Percentiles rank a stretch among this genome's conserved stretches.
phyloP scores from a whole-genome alignment of 2,888 invertebrate genomes.

The Epinotia demarniana region DNA sequence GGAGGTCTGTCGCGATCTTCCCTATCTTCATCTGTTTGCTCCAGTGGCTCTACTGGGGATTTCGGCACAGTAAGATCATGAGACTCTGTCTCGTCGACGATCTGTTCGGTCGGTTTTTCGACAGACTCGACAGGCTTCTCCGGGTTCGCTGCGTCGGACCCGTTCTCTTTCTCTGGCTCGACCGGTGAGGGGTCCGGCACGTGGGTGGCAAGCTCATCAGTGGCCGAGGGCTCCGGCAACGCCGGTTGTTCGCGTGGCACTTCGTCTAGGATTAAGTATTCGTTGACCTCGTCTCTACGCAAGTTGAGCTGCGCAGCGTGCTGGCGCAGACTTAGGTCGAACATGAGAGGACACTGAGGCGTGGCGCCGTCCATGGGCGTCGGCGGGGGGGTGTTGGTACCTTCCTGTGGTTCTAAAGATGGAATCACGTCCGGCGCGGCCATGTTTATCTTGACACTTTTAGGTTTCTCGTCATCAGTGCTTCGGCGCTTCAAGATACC shows the following conservation, averaged over 20 bases:
- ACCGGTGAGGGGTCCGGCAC: not conserved
- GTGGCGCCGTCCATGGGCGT: slow-evolving; percentile 54
- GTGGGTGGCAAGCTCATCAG: slow-evolving; percentile 51
- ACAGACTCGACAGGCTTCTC: not conserved
- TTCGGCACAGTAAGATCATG: slow-evolving; percentile 44
- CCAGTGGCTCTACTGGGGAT: slow-evolving; percentile 45
- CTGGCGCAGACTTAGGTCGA: slow-evolving; percentile 55
- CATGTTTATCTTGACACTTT: slow-evolving; percentile 54
- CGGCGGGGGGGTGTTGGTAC: slow-evolving; percentile 55
- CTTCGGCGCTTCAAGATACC: slow-evolving; percentile 67
- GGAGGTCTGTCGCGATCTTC: not conserved
- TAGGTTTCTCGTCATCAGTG: slow-evolving; percentile 55
- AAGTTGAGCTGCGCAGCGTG: slow-evolving; percentile 54
- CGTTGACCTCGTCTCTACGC: slow-evolving; percentile 59
- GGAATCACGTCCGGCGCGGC: slow-evolving; percentile 65
- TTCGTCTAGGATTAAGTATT: slow-evolving; percentile 70
- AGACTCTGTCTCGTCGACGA: not conserved
- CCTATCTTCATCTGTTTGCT: slow-evolving; percentile 44
- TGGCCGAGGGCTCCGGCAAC: slow-evolving; percentile 70
- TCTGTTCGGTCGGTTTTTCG: not conserved
- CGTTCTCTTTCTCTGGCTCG: not conserved
- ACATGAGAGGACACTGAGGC: slow-evolving; percentile 54
- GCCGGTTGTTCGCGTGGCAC: slow-evolving; percentile 66
- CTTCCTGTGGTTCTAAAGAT: slow-evolving; percentile 52
- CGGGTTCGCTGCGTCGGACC: not conserved